Conservation (phyloP, 2,888 invertebrate species). For the Oxyteleia sp. region DNA sequence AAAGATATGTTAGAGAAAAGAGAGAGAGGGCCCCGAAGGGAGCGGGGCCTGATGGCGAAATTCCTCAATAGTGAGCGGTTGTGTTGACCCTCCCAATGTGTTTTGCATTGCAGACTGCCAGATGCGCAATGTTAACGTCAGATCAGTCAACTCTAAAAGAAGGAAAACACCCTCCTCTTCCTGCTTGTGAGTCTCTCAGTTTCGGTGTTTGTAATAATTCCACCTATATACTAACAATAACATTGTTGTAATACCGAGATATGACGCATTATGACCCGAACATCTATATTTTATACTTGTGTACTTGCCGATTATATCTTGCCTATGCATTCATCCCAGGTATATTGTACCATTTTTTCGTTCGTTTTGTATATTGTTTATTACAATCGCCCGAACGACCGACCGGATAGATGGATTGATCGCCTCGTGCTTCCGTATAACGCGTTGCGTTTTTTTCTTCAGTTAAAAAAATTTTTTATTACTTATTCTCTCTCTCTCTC, state of each 20-base stretch:
- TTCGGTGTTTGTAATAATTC: constrained; percentile 88
- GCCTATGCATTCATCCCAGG: constrained; percentile 78
- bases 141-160: constrained; percentile 91
- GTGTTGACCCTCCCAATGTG: too few species aligned
- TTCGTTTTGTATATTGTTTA: constrained; percentile 74
- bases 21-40: too few species aligned
- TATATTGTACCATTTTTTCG: constrained; percentile 70
- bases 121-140: constrained; percentile 92
- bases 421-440: constrained; percentile 79
- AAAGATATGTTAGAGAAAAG: too few species aligned
- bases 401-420: constrained; percentile 83
- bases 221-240: constrained; percentile 83
- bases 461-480: constrained; percentile 48
- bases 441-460: constrained; percentile 69
- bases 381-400: constrained; percentile 76
- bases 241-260: constrained; percentile 80
- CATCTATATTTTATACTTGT: constrained; percentile 78
- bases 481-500: constrained; percentile 29
- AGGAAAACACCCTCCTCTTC: constrained; percentile 91
- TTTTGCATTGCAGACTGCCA: constrained; percentile 93
- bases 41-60: too few species aligned
- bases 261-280: constrained; percentile 79
- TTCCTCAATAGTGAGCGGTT: too few species aligned
- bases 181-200: constrained; percentile 91
- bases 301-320: constrained; percentile 81